Conservation (phyloP, 2,888 invertebrate species). For the Coenonympha arcania region DNA sequence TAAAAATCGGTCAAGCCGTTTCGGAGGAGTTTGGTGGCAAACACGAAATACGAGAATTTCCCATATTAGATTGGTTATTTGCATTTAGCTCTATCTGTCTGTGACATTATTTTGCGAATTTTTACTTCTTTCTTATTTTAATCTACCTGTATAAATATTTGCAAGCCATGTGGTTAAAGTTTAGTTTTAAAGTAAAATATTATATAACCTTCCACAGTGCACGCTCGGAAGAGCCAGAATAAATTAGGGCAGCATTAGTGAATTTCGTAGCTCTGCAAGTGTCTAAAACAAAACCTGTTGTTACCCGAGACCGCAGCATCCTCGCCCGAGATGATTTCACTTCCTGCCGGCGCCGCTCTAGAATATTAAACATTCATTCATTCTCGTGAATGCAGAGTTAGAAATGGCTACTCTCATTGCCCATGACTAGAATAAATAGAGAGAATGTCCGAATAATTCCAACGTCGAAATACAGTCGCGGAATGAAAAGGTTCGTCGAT, state of each 20-base stretch:
- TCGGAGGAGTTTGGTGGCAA: no score
- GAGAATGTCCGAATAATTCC: background rate
- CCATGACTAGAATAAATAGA: background rate
- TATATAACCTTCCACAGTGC: background rate
- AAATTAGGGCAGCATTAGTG: conserved; percentile 23
- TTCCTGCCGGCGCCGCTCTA: conserved; percentile 7
- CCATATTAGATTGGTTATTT: no score
- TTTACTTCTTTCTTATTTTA: no score
- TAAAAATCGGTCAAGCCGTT: no score
- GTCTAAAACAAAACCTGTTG: conserved; percentile 21
- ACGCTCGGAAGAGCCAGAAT: conserved; percentile 18
- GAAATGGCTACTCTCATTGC: background rate
- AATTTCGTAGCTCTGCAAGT: conserved; percentile 19
- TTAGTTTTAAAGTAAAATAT: background rate
- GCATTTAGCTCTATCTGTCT: no score
- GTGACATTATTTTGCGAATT: no score
- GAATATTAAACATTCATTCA: conserved; percentile 13
- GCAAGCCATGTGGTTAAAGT: background rate
- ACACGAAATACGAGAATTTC: no score
- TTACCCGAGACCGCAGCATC: conserved; percentile 19
- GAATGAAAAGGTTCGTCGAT: no score
- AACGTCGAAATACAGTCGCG: no score
- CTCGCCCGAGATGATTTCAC: conserved; percentile 16
- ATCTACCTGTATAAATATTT: background rate
- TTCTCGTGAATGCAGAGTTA: background rate